Base-by-base conservation (phyloP, 2,113 vertebrate species). In the Egretta garzetta region DNA sequence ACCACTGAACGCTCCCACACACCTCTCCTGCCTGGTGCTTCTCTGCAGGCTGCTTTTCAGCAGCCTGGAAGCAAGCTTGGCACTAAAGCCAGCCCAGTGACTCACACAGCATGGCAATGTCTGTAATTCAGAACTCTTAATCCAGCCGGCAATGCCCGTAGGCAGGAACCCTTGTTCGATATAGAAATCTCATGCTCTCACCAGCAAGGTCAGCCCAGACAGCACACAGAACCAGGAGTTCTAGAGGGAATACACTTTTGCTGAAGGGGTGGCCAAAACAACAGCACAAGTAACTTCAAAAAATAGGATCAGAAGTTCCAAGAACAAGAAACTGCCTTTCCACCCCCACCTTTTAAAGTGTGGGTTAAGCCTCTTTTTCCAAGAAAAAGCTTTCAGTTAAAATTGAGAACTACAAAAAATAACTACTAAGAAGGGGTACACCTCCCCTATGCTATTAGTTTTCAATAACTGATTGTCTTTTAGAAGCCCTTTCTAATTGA, bases 1-100 rank as follows among this genome's bases (percentile, higher is more conserved):
- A 2, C 2, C 30, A 1, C 3, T 0, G 6, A 16, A 12, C 1
- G 0, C 39, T 6, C n/a, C 24, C 3, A 1, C 2, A 1, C 15
- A 2, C 5, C 15, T 4, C 28, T 53, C 37, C 33, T 2, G 26
- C 33, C 81, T 2, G 1, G 3, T 10, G 24, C 24, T 27, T 43
- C 52, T 4, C 68, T 3, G 11, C 39, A 15, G 64, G 8, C 53
- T 4, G 55, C 59, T 33, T 6, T 6, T 21, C n/a, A 1, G 4
- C 0, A 32, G 35, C 47, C 58, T 35, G 10, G 21, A 4, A 12
- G 8, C 32, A 8, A 30, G 16, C 12, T 0, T 10, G 80, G 66
- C 75, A 5, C 12, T 33, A 0, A 1, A 47, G 63, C n/a, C 67
- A 22, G 26, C 11, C 45, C 49, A 0, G 28, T 33, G 77, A 55